Conservation (phyloP, 64 coral and sea anemone species). For the Montipora sp. region DNA sequence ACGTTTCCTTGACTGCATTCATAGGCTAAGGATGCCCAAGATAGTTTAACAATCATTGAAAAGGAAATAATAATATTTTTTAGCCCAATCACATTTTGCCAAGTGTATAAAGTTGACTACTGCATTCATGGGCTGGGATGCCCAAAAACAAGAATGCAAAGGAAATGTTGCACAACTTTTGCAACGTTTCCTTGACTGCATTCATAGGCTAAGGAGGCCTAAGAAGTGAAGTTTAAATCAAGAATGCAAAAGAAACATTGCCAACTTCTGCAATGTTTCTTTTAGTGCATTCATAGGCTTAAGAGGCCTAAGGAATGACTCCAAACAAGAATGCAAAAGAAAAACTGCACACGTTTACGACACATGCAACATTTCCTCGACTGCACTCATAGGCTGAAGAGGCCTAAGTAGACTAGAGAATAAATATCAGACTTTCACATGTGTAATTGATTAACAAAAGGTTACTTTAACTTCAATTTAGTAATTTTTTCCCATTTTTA, state of each 20-base stretch:
- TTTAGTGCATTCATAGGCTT: not conserved
- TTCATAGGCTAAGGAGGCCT: constrained; percentile 24
- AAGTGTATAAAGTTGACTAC: not conserved
- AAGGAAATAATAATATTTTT: too few species aligned
- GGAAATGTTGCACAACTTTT: not conserved
- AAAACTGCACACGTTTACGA: not conserved
- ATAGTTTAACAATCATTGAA: too few species aligned
- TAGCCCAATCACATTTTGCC: too few species aligned
- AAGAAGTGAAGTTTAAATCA: not conserved
- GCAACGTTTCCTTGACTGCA: constrained; percentile 4
- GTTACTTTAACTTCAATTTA: too few species aligned
- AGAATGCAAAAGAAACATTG: too few species aligned
- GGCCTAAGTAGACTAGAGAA: constrained; percentile 10
- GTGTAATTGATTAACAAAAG: not conserved
- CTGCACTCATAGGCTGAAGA: constrained; percentile 21
- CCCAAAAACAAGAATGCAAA: not conserved
- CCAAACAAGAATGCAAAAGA: not conserved
- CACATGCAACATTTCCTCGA: not conserved
- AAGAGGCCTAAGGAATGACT: not conserved
- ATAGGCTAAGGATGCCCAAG: too few species aligned
- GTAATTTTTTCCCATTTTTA: not conserved
- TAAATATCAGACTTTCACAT: constrained; percentile 24
- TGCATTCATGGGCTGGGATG: constrained; percentile 10
- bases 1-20: not conserved
- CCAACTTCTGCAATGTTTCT: not conserved